Evolutionary conservation across 2,113 vertebrate species (phyloP).

Genomic region (Callaeas wilsoni): DNA sequence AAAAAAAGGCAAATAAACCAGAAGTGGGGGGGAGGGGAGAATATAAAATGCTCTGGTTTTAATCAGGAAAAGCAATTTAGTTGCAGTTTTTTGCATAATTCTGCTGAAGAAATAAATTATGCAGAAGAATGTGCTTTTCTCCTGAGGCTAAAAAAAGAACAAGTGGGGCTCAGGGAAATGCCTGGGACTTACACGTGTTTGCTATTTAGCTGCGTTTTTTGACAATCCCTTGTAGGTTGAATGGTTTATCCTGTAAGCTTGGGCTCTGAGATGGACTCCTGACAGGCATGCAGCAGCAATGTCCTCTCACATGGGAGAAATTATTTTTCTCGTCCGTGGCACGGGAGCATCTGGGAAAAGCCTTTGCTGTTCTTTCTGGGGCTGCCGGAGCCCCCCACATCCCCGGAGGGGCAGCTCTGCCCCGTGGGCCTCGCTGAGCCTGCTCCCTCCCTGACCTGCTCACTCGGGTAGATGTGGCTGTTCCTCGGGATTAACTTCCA

Average conservation of each 20-base stretch:
- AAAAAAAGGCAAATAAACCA: background rate
- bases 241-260: background rate
- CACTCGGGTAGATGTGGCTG: background rate
- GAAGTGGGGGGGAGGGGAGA: background rate
- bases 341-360: background rate
- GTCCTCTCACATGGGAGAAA: background rate
- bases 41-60: constrained; percentile 5
- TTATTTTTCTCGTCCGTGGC: background rate
- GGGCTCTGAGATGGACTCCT: background rate
- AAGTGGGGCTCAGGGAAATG: constrained; percentile 33
- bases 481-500: background rate
- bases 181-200: constrained; percentile 44
- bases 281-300: background rate
- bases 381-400: background rate
- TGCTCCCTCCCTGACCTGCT: background rate
- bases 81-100: constrained; percentile 53
- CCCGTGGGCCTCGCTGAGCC: accelerated
- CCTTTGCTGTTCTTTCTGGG: background rate
- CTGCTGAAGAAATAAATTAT: constrained; percentile 56
- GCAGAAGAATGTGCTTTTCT: constrained; percentile 47
- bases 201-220: constrained; percentile 20
- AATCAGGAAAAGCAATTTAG: constrained; percentile 59
- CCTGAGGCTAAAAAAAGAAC: constrained; percentile 53
- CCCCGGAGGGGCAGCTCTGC: background rate
- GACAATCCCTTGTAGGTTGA: background rate